Conservation (phyloP, 2,888 invertebrate species). For the Euplexia lucipara region DNA sequence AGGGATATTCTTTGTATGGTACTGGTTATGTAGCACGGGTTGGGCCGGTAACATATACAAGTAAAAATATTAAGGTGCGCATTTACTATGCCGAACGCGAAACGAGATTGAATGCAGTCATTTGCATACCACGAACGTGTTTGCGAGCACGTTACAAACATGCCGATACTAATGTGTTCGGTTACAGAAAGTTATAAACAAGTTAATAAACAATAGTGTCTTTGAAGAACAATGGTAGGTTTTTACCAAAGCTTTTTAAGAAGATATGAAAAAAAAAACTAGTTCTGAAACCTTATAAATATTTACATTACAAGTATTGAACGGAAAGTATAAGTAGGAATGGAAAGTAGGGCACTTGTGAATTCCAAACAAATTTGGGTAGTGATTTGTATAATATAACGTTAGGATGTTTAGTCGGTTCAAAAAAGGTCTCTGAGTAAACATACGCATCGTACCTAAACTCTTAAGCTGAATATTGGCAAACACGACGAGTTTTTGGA, state of each 20-base stretch:
- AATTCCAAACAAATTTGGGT: slow-evolving; percentile 40
- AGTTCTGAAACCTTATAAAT: slow-evolving; percentile 4
- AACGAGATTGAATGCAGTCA: slow-evolving; percentile 50
- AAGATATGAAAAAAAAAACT: not conserved
- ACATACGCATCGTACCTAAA: slow-evolving; percentile 36
- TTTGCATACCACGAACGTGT: slow-evolving; percentile 54
- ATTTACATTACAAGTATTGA: slow-evolving; percentile 34
- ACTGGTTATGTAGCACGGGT: too few relatives aligned
- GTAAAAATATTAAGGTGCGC: slow-evolving; percentile 38
- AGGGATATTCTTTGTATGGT: too few relatives aligned
- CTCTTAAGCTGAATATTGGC: slow-evolving; percentile 40
- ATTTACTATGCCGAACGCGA: slow-evolving; percentile 53
- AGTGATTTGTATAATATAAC: slow-evolving; percentile 57
- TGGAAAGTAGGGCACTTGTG: slow-evolving; percentile 37
- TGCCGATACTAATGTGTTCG: slow-evolving; percentile 32
- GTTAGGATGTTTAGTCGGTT: slow-evolving; percentile 40
- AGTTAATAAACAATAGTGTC: slow-evolving; percentile 10
- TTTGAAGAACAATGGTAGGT: not conserved
- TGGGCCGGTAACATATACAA: too few relatives aligned
- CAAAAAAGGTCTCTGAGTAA: slow-evolving; percentile 46
- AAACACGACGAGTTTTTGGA: slow-evolving; percentile 35
- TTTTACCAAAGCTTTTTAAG: not conserved
- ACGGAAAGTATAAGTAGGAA: slow-evolving; percentile 17
- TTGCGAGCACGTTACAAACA: slow-evolving; percentile 48
- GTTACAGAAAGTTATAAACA: slow-evolving; percentile 12